Conservation (phyloP, 64 coral and sea anemone genomes). For the Platygyra sinensis region DNA sequence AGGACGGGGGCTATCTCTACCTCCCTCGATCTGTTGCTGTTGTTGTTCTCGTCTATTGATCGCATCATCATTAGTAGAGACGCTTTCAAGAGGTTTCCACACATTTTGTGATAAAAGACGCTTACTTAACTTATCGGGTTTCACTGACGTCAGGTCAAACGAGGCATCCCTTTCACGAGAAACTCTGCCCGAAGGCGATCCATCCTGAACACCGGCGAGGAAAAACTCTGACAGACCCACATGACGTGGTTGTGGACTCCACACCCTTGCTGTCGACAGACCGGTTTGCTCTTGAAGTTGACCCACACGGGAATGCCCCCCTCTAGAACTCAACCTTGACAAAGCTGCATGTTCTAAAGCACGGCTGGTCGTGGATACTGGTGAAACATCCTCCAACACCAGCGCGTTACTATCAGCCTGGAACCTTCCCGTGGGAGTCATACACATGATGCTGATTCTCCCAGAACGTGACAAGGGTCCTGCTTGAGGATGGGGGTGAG, state of each 20-base stretch:
- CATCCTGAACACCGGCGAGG: constrained; percentile 67
- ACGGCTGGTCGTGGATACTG: background rate
- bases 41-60: background rate
- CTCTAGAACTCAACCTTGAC: background rate
- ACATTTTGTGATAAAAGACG: constrained; percentile 57
- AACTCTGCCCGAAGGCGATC: background rate
- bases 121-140: constrained; percentile 26
- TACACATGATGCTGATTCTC: constrained; percentile 69
- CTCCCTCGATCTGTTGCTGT: background rate
- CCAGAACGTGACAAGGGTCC: constrained; percentile 42
- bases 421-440: constrained; percentile 76
- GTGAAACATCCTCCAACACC: constrained; percentile 13
- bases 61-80: constrained; percentile 43
- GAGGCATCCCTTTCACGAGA: background rate
- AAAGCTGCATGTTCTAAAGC: background rate
- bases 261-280: constrained; percentile 42
- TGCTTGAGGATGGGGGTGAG: background rate
- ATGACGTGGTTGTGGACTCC: constrained; percentile 74
- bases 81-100: constrained; percentile 85
- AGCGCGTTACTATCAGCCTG: constrained; percentile 60
- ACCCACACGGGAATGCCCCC: background rate
- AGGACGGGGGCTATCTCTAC: background rate
- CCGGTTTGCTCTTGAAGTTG: background rate
- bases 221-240: constrained; percentile 84
- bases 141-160: constrained; percentile 4